Evolutionary conservation across 2,113 vertebrate species (phyloP).

Genomic region (Neolamprologus cancellatus): DNA sequence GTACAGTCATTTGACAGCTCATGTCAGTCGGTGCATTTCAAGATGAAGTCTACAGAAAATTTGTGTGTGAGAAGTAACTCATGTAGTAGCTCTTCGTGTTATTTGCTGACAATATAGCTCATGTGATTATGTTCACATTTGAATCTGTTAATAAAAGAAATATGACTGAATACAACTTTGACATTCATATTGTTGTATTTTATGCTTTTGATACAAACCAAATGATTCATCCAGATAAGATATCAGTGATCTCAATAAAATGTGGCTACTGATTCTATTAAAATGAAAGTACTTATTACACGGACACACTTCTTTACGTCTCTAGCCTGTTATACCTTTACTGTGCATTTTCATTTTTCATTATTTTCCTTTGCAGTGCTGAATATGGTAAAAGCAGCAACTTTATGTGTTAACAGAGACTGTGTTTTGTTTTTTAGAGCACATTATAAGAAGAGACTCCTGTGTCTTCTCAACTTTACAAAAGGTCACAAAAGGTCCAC

Average conservation of each 20-base stretch:
- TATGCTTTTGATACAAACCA: not conserved
- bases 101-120: not conserved
- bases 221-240: not conserved
- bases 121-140: rapidly evolving
- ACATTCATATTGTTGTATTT: not conserved
- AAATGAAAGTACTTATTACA: rapidly evolving
- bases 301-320: rapidly evolving
- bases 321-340: not conserved
- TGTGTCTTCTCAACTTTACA: not conserved
- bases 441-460: not conserved
- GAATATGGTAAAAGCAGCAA: not conserved
- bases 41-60: not conserved
- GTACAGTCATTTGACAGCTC: not conserved
- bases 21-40: not conserved
- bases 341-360: not conserved
- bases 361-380: not conserved
- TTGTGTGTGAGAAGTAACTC: not conserved
- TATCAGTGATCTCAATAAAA: not conserved
- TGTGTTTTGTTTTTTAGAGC: not conserved
- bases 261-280: not conserved
- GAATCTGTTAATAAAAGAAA: not conserved
- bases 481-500: not conserved
- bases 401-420: not conserved
- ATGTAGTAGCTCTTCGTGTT: rapidly evolving
- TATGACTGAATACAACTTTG: not conserved